Base-by-base conservation (phyloP, 1,140 invertebrate species). In the Paracyclopina nana region DNA sequence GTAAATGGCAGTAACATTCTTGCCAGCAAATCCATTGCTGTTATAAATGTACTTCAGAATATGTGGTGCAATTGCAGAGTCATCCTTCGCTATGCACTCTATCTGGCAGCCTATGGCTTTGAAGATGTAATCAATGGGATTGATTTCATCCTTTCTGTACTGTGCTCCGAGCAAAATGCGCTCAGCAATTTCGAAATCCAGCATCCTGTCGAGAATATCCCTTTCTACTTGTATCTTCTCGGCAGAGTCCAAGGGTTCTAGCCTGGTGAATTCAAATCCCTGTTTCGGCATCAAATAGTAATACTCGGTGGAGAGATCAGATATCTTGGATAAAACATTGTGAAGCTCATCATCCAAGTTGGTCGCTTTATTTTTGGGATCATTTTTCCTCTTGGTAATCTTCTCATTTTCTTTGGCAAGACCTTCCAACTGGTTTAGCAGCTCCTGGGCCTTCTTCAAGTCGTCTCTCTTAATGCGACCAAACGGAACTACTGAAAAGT, bases 81-180 rank as follows among this genome's bases (percentile, higher is more conserved):
- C n/a, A n/a, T n/a, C n/a, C n/a, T n/a, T n/a, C n/a, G n/a, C n/a
- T n/a, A n/a, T n/a, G n/a, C n/a, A n/a, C 50, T 68, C 66, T 12
- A 70, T 55, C 40, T 60, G 57, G 55, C 64, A 63, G 9, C 60
- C 59, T 11, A 69, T 49, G 26, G 60, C 60, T 41, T 58, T 55
- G 51, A 70, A 69, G 5, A 69, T 58, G 54, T 70, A 70, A 54
- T 70, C 67, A 41, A 63, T 53, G 4, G 68, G 66, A 59, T 68
- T 66, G 20, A 61, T 60, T 54, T 61, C 59, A 28, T 55, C 53
- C 29, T 57, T 29, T 49, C 59, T 58, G 14, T 56, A 55, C 43
- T 64, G 61, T 11, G 67, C 62, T 8, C 59, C 68, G 38, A 68
- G 55, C 9, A 70, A 30, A 12, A 70, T 55, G 30, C 60, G 57